Evolutionary conservation across 2,113 vertebrate species (phyloP), one percentile per base, ranked within the genome.

Genomic region (Heterotilapia buettikoferi): DNA sequence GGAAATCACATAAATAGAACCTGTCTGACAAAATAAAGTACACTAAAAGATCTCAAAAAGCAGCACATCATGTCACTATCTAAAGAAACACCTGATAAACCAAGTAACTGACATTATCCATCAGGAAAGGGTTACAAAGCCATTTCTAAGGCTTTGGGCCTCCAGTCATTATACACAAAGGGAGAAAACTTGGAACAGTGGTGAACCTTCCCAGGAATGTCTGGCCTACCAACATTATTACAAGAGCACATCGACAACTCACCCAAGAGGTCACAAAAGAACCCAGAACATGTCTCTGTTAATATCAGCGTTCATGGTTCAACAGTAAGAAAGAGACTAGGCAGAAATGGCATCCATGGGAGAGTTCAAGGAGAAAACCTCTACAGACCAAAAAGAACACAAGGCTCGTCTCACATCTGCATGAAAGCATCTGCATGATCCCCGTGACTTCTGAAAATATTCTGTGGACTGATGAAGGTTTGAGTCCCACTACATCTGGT

Each of bases 321-420:
- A 66, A 66, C 10, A 36, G 61, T 36, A 63, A 63, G 31, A 63
- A 63, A 63, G 31, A 63, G 31, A 36, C 31, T 63, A 36, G 4
- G 31, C 18, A 66, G 61, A 66, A 66, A 66, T 36, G 61, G 31
- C 18, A 36, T 66, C 31, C 31, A 66, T 38, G 31, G 61, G 61
- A 7, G 31, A 66, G 31, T 66, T 66, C 61, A 66, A 66, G 6
- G 31, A 66, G 31, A 66, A 66, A 66, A 66, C 61, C 1, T 63
- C 18, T 36, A n/a, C 18, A 63, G 0, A 0, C 59, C 3, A 63
- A 63, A 61, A 9, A 3, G 8, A 0, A 11, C 33, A n/a, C 19
- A n/a, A 66, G 10, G 61, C 33, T 38, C 10, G 3, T 66, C 6
- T 66, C 33, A 66, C 61, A 66, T 21, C 33, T 66, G 59, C 2